Percentiles rank a stretch among this genome's conserved stretches.
Conservation (phyloP, 1,140 invertebrate genomes). For the Monochamus saltuarius region DNA sequence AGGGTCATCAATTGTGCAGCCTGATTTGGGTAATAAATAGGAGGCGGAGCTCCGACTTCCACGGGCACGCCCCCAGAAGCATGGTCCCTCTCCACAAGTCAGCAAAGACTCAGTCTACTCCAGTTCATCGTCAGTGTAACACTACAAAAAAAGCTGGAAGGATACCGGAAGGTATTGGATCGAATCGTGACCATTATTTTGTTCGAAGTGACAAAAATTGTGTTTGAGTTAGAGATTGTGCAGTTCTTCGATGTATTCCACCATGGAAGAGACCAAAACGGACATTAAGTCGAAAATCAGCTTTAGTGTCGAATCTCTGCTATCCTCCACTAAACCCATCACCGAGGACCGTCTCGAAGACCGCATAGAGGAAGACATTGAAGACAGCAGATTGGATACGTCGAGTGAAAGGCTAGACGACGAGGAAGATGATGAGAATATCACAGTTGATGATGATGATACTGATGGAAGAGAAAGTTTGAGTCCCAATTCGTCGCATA, state of each 20-base stretch:
- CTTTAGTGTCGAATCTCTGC: constrained; percentile 50
- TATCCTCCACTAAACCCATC: constrained; percentile 32
- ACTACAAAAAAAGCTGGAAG: constrained; percentile 22
- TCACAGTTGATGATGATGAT: constrained; percentile 46
- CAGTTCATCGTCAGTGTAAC: constrained; percentile 24
- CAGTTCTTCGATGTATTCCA: constrained; percentile 26
- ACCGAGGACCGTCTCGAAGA: constrained; percentile 29
- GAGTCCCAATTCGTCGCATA: constrained; percentile 45
- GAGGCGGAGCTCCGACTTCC: constrained; percentile 29
- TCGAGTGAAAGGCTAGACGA: constrained; percentile 39
- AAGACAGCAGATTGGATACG: constrained; percentile 35
- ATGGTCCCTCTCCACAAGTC: constrained; percentile 33
- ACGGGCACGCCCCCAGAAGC: constrained; percentile 27
- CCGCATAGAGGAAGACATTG: constrained; percentile 28
- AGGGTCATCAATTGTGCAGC: constrained; percentile 41
- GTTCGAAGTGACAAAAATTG: constrained; percentile 11
- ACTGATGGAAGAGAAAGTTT: constrained; percentile 45
- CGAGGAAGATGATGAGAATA: constrained; percentile 47
- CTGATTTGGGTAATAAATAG: constrained; percentile 41
- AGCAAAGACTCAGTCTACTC: constrained; percentile 32
- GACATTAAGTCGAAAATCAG: constrained; percentile 50
- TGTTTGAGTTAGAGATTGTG: constrained; percentile 7
- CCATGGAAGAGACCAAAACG: constrained; percentile 48
- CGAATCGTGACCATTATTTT: not conserved
- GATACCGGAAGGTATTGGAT: constrained; percentile 10